A percentile compares a stretch with the other conserved stretches of the same genome.
phyloP scores from a whole-genome alignment of 1,140 invertebrate species.

The Apis cerana region DNA sequence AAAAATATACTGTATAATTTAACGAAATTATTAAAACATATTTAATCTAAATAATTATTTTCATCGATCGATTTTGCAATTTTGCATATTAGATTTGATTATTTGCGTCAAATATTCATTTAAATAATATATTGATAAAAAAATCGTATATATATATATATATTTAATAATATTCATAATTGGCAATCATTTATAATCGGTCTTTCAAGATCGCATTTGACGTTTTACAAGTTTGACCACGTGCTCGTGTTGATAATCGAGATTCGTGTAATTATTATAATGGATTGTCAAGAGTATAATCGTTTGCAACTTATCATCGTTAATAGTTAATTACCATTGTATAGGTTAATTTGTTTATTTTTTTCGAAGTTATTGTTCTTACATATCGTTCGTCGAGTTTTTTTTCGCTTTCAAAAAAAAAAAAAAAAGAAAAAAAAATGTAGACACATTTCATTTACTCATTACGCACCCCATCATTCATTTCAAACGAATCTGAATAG shows the following conservation, averaged over 20 bases:
- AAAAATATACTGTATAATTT: background rate
- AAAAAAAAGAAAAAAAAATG: background rate
- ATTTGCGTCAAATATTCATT: background rate
- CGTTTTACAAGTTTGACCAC: background rate
- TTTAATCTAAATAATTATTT: background rate
- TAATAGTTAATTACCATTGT: no score
- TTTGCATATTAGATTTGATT: background rate
- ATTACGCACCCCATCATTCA: background rate
- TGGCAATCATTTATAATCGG: background rate
- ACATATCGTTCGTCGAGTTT: no score
- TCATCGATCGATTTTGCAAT: background rate
- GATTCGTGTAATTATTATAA: background rate
- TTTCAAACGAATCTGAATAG: slow-evolving; percentile 10
- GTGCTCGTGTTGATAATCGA: background rate
- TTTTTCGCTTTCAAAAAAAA: no score
- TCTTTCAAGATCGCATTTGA: background rate
- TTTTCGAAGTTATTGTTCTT: no score
- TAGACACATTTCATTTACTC: background rate
- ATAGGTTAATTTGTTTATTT: no score
- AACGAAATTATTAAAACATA: no score
- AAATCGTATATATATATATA: no score
- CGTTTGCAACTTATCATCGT: background rate
- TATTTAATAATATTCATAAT: no score
- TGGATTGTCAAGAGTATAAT: background rate
- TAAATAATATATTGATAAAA: background rate